Evolutionary conservation across 2,888 invertebrate genomes (phyloP).

Genomic region (Dryomyza anilis): DNA sequence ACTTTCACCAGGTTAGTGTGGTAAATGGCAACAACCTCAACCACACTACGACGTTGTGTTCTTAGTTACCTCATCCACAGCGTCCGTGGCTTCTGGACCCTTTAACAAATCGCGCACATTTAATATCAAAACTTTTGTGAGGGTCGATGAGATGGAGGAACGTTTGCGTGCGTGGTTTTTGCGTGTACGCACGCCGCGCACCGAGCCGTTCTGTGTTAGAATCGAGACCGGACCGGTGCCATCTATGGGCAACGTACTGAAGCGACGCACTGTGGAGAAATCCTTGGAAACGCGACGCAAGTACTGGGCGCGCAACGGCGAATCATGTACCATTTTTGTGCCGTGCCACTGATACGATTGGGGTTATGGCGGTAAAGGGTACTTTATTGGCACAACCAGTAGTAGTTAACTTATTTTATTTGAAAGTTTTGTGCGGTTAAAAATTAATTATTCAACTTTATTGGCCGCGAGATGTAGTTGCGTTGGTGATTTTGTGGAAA

Average conservation of each 20-base stretch:
- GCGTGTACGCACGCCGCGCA: slow-evolving; percentile 44
- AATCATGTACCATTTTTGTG: slow-evolving; percentile 41
- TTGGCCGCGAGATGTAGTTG: too few relatives aligned
- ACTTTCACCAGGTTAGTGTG: too few relatives aligned
- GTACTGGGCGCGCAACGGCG: slow-evolving; percentile 45
- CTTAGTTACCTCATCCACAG: slow-evolving; percentile 44
- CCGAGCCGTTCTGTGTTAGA: slow-evolving; percentile 30
- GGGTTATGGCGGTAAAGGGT: background rate
- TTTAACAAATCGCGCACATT: slow-evolving; percentile 59
- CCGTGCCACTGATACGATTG: background rate
- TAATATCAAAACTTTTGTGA: slow-evolving; percentile 57
- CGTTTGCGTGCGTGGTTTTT: slow-evolving; percentile 49
- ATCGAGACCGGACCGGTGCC: slow-evolving; percentile 1
- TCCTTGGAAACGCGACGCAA: slow-evolving; percentile 51
- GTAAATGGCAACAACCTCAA: too few relatives aligned
- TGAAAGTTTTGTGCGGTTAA: too few relatives aligned
- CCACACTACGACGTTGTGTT: too few relatives aligned
- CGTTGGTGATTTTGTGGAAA: too few relatives aligned
- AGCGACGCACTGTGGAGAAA: slow-evolving; percentile 52
- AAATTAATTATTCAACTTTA: too few relatives aligned
- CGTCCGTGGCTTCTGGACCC: slow-evolving; percentile 37
- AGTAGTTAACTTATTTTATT: too few relatives aligned
- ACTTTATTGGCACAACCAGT: background rate
- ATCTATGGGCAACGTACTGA: slow-evolving; percentile 42
- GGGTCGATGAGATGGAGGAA: slow-evolving; percentile 57